Conservation (phyloP, 2,888 invertebrate species). For the Mongoloraphidia duomilia region DNA sequence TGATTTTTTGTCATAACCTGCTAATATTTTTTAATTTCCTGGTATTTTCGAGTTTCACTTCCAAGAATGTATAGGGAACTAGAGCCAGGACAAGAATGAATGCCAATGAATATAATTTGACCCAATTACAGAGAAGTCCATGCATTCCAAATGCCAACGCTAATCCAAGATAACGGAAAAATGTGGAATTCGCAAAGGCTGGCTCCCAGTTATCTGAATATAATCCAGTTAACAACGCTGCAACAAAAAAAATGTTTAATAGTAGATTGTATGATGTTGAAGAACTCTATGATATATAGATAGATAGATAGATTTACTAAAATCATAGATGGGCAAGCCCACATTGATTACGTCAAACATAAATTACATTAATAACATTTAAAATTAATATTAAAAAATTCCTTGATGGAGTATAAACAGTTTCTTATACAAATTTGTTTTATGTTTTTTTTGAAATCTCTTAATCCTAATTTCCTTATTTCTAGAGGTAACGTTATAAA, state of each 20-base stretch:
- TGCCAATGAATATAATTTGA: conserved; percentile 33
- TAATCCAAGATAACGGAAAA: conserved; percentile 44
- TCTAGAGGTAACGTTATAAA: too few species aligned
- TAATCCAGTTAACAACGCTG: conserved; percentile 29
- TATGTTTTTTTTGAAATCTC: too few species aligned
- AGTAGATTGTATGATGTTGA: too few species aligned
- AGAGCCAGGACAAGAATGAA: conserved; percentile 34
- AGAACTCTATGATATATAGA: too few species aligned
- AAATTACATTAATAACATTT: too few species aligned
- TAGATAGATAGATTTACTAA: too few species aligned
- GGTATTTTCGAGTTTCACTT: conserved; percentile 30
- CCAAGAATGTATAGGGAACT: conserved; percentile 38
- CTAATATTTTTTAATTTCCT: conserved; percentile 25
- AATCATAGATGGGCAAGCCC: too few species aligned
- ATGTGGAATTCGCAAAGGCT: conserved; percentile 34
- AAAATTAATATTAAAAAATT: too few species aligned
- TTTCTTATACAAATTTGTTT: too few species aligned
- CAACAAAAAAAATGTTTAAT: conserved; percentile 9
- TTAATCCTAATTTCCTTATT: too few species aligned
- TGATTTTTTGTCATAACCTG: conserved; percentile 26
- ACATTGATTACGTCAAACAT: too few species aligned
- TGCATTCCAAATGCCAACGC: conserved; percentile 49
- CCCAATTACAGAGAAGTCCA: conserved; percentile 40
- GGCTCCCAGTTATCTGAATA: conserved; percentile 33
- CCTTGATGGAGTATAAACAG: too few species aligned